A percentile compares a stretch with the other conserved stretches of the same genome.
These are phyloP conservation scores for Python bivittatus DNA, from an alignment of 2,113 vertebrate genomes.

Conservation along the genomic window DNA sequence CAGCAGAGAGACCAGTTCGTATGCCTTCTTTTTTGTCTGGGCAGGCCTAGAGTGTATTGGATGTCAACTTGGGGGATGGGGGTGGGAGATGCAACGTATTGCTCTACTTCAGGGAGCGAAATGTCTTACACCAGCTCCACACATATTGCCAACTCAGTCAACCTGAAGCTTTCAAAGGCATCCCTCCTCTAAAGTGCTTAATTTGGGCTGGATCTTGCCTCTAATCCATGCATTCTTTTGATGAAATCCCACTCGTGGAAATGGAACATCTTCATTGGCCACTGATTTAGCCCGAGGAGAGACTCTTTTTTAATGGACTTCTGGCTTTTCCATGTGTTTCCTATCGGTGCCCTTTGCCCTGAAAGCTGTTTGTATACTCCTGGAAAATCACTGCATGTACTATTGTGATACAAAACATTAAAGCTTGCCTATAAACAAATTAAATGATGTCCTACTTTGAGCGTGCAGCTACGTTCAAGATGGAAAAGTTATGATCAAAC, in stretches of 20 bases:
- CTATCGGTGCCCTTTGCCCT: conserved; percentile 40
- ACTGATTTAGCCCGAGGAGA: conserved; percentile 1
- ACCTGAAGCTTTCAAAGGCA: not conserved
- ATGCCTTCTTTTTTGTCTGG: not conserved
- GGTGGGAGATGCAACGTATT: not conserved
- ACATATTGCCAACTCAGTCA: not conserved
- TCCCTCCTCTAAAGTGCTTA: not conserved
- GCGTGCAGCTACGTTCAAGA: conserved; percentile 70
- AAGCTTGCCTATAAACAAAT: conserved; percentile 60
- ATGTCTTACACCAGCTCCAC: not conserved
- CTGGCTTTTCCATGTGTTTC: conserved; percentile 53
- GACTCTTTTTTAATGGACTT: conserved; percentile 27
- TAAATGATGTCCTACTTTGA: conserved; percentile 66
- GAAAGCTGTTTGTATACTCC: conserved; percentile 58
- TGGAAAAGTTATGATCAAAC: conserved; percentile 70
- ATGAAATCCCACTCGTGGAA: not conserved
- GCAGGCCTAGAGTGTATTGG: not conserved
- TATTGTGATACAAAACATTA: conserved; percentile 53
- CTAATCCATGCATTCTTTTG: not conserved
- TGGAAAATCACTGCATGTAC: conserved; percentile 66
- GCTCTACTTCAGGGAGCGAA: not conserved
- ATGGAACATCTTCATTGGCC: not conserved
- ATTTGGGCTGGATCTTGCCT: too few species aligned
- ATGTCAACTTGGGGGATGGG: not conserved
- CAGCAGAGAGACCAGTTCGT: not conserved